Evolutionary conservation across 2,888 invertebrate genomes (phyloP), one percentile per base, ranked within the genome.

Genomic region (Ptilodon capucinus): DNA sequence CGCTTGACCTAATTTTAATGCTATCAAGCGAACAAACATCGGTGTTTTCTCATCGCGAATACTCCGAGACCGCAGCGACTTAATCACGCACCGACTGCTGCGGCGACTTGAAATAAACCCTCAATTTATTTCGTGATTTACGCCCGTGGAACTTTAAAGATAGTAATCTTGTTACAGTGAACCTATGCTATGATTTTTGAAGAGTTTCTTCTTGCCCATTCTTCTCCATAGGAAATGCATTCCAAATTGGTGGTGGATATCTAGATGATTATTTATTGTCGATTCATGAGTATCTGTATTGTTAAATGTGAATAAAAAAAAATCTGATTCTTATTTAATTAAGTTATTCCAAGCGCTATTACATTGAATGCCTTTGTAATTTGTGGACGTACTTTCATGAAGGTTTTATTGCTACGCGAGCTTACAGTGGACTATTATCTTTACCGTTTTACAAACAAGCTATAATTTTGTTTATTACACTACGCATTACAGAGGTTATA

Each of bases 61-160:
- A 61, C 64, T 50, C 32, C 30, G 42, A 52, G 36, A 56, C 60
- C 64, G 48, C 54, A 14, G 32, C 14, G n/a, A 8, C 54, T 52
- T 61, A 57, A 66, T 67, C 68, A 64, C 53, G 46, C 40, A 48
- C 48, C 56, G 47, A 53, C 54, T 53, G 49, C 57, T 59, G 58
- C 44, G 61, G 61, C 56, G 44, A 59, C 38, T 42, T 44, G 25
- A 46, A 54, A 57, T 60, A 64, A 66, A 63, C 66, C 57, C 60
- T 53, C 66, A 52, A 65, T 68, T 66, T 66, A 58, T 61, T 66
- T 60, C 30, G 49, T 46, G 55, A 66, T 60, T 54, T 66, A 64
- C 44, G 40, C 9, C 34, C 28, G 9, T 18, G 36, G 17, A 17
- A 18, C 17, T 16, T 6, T 4, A 6, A 21, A 21, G 21, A 7